Base-by-base conservation (phyloP, 2,113 vertebrate genomes). In the Uria lomvia region DNA sequence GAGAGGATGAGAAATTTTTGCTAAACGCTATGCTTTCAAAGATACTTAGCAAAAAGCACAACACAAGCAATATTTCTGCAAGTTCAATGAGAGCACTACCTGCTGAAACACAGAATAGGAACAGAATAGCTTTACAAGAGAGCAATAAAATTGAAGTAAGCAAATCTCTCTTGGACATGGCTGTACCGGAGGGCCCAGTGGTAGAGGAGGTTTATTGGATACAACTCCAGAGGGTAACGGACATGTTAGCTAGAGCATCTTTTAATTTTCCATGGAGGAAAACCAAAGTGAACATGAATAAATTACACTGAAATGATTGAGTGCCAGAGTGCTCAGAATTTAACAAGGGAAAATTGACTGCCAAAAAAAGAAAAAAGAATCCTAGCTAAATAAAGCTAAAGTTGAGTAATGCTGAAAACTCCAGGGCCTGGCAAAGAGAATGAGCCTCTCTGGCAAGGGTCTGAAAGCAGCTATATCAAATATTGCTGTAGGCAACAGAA, bases 371-470 rank as follows among this genome's bases (percentile, higher is more conserved):
- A 63, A 70, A 47, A n/a, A 68, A 67, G 32, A 79, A 53, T 36
- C 18, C 14, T 71, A 49, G 34, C 21, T 78, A 82, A 58, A 40
- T 45, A 71, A 92, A 77, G 34, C 34, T 73, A 45, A 63, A 2
- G 2, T 4, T 68, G 15, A 86, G 32, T 19, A 80, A 34, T n/a
- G 23, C 13, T 65, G 50, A 43, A 40, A 70, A 80, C 15, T 55
- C 30, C 45, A 36, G 47, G 71, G 52, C 24, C 67, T 6, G 11
- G 60, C 42, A 88, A 86, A 60, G 20, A 76, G n/a, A 60, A 80
- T 0, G 2, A 73, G 21, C 8, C 20, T 55, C 29, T 47, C 29
- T 2, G 2, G 26, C 0, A 1, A 15, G 26, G 5, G 21, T 56
- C 23, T 60, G 73, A 90, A 89, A 73, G 34, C 32, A 86, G 63